phyloP scores from a whole-genome alignment of 2,888 invertebrate species.

The Elegia similella region DNA sequence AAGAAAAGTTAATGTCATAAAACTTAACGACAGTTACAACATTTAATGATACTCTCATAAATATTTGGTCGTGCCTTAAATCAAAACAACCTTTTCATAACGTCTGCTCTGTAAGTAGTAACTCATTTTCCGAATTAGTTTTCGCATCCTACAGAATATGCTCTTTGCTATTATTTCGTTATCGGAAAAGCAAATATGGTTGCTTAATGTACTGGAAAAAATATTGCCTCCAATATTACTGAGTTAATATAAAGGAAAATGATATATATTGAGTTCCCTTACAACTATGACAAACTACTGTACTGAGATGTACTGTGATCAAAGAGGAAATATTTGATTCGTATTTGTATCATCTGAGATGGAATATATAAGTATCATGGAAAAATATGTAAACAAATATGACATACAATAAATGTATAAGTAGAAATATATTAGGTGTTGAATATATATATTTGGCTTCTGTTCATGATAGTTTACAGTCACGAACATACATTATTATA shows the following conservation, averaged over 20 bases:
- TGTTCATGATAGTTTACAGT: too few relatives aligned
- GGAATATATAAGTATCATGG: too few relatives aligned
- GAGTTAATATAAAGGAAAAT: background rate
- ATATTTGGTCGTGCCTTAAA: background rate
- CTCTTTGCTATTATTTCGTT: conserved; percentile 13
- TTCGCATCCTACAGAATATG: background rate
- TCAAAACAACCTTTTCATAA: background rate
- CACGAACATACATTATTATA: too few relatives aligned
- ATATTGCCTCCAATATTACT: conserved; percentile 12
- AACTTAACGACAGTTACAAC: background rate
- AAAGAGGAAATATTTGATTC: too few relatives aligned
- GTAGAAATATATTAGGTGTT: too few relatives aligned
- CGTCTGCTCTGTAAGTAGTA: background rate
- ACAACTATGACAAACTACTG: background rate
- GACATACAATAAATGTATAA: too few relatives aligned
- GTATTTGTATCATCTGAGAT: too few relatives aligned
- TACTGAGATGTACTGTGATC: background rate
- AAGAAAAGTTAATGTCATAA: background rate
- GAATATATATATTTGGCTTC: too few relatives aligned
- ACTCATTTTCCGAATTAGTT: conserved; percentile 7
- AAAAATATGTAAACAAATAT: too few relatives aligned
- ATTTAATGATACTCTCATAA: background rate
- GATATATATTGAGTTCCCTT: conserved; percentile 2
- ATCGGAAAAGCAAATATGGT: conserved; percentile 15
- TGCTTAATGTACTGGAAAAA: conserved; percentile 17